Conservation (phyloP, 1,140 invertebrate species). For the Listronotus bonariensis region DNA sequence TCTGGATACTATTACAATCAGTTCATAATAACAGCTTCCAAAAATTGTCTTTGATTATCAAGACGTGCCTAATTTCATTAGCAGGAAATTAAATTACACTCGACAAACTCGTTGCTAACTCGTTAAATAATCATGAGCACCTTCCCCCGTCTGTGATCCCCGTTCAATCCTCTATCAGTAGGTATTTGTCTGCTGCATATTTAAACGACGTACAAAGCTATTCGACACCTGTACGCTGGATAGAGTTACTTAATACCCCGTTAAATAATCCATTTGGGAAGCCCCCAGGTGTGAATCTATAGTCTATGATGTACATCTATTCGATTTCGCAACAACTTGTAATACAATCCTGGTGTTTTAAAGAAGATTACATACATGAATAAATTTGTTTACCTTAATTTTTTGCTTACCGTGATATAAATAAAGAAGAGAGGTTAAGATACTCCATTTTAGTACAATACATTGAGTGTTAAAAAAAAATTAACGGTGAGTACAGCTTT, state of each 20-base stretch:
- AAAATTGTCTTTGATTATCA: conserved; percentile 18
- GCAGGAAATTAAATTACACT: conserved; percentile 19
- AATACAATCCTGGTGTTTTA: conserved; percentile 1
- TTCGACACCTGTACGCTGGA: conserved; percentile 32
- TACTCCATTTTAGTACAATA: no score
- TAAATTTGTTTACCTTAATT: no score
- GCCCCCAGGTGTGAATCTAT: conserved; percentile 19
- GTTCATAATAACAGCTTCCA: neutral
- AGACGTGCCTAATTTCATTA: conserved; percentile 12
- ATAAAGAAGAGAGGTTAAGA: no score
- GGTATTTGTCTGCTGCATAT: conserved; percentile 34
- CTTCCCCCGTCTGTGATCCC: conserved; percentile 18
- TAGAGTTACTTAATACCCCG: conserved; percentile 33
- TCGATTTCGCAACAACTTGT: conserved; percentile 15
- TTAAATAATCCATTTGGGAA: conserved; percentile 34
- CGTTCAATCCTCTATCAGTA: conserved; percentile 25
- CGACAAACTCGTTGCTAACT: conserved; percentile 22
- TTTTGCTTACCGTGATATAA: no score
- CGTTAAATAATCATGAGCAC: conserved; percentile 34
- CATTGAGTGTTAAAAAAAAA: no score
- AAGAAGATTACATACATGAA: neutral
- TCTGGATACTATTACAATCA: neutral
- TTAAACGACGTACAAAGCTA: conserved; percentile 31
- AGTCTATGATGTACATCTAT: neutral
- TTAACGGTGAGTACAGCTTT: no score